Evolutionary conservation across 2,797 vertebrate genomes (phyloP), one percentile per base, ranked within the genome.

Genomic region (Fistularia tabacaria): DNA sequence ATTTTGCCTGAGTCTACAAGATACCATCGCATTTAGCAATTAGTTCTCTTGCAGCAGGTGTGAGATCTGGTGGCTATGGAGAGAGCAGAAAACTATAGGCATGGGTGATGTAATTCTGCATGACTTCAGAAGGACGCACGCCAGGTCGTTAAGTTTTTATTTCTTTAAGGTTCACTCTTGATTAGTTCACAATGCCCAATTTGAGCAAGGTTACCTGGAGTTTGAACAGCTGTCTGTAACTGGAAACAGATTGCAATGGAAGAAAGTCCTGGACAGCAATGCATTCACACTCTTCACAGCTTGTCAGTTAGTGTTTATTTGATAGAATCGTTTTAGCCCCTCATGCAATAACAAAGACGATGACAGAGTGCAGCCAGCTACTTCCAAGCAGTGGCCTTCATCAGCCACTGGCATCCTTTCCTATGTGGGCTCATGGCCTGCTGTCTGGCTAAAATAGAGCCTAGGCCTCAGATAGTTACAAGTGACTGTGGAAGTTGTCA

Each of bases 261-360:
- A 54, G 51, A 74, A 49, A 50, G 53, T 47, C 51, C 60, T 38
- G 38, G 59, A 74, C 69, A 66, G 66, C 49, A 62, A 72, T 25
- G 42, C 64, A 47, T 64, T 72, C 57, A 54, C 62, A 64, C 71
- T 64, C 58, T 69, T 73, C 49, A 63, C 78, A 76, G 66, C 69
- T 77, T 54, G 57, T 86, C 74, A 83, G 54, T 69, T 65, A 49
- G 78, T 85, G 80, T 85, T 86, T 87, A 85, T 86, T 86, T 86
- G 76, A 85, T 79, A 65, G 62, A 73, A 62, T 74, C 38, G 9
- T 66, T 78, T 72, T 48, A 64, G 69, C 59, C 49, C 55, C 51
- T 62, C 69, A 57, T 66, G 73, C 57, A 72, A 69, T 69, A 74
- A 80, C 62, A 76, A 77, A 64, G 59, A 59, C 49, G 66, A 64